Evolutionary conservation across 2,113 vertebrate species (phyloP).

Genomic region (Procavia capensis): DNA sequence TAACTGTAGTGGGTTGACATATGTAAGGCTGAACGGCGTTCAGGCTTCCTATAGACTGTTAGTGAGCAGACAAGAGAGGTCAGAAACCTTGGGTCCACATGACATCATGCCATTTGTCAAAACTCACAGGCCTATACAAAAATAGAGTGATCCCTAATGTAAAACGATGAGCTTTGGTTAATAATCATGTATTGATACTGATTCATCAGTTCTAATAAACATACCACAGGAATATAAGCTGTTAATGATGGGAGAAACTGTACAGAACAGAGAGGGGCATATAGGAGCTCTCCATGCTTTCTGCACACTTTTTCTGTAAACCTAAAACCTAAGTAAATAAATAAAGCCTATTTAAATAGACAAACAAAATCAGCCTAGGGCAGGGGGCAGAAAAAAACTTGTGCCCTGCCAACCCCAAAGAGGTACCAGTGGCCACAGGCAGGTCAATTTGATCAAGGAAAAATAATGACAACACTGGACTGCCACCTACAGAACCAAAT

Average conservation of each 20-base stretch:
- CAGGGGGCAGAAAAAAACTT: fast-evolving
- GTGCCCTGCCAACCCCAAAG: neutral
- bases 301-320: neutral
- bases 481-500: neutral
- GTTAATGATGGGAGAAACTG: neutral
- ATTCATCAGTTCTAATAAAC: neutral
- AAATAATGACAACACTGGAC: neutral
- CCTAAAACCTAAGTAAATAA: neutral
- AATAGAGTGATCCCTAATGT: neutral
- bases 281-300: neutral
- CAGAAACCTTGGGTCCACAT: neutral
- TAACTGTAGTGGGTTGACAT: neutral
- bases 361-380: neutral
- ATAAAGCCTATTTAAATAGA: neutral
- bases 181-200: neutral
- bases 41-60: neutral
- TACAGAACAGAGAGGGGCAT: neutral
- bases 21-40: neutral
- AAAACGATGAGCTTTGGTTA: neutral
- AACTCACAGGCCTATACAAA: neutral
- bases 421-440: neutral
- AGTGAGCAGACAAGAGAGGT: neutral
- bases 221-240: neutral
- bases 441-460: neutral
- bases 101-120: neutral